phyloP scores from a whole-genome alignment of 1,140 invertebrate genomes.

The Lucilia cuprina region DNA sequence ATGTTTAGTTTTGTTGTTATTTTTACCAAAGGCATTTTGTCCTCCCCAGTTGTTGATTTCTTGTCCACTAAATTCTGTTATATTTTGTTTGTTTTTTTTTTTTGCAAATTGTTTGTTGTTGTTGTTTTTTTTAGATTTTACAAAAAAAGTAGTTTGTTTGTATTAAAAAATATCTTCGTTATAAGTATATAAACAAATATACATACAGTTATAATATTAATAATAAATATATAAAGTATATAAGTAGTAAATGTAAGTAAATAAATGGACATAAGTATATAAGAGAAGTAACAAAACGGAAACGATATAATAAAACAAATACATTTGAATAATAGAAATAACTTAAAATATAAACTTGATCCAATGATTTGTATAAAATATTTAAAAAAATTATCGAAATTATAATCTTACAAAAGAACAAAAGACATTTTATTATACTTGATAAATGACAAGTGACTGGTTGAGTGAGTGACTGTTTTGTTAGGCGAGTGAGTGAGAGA shows the following conservation, averaged over 20 bases:
- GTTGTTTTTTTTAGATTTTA: background rate
- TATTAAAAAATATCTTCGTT: background rate
- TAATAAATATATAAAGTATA: background rate
- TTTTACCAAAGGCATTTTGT: constrained; percentile 87
- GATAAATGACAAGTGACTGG: background rate
- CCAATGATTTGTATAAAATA: background rate
- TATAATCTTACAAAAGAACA: background rate
- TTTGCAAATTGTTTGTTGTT: constrained; percentile 2
- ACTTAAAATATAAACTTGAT: background rate
- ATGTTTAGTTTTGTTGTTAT: background rate
- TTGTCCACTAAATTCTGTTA: constrained; percentile 86
- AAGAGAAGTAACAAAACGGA: background rate
- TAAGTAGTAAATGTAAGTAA: background rate
- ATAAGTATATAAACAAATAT: constrained; percentile 26
- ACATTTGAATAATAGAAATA: background rate
- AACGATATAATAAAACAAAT: background rate
- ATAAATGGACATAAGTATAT: background rate
- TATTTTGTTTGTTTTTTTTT: no score
- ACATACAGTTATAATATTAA: constrained; percentile 69
- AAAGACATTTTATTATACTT: background rate
- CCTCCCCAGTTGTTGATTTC: constrained; percentile 83
- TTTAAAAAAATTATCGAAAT: background rate
- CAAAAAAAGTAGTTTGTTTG: background rate
- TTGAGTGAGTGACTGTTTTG: background rate
- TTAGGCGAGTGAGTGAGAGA: background rate